Evolutionary conservation across 1,140 invertebrate species (phyloP).

Genomic region (Anoplophora glabripennis): DNA sequence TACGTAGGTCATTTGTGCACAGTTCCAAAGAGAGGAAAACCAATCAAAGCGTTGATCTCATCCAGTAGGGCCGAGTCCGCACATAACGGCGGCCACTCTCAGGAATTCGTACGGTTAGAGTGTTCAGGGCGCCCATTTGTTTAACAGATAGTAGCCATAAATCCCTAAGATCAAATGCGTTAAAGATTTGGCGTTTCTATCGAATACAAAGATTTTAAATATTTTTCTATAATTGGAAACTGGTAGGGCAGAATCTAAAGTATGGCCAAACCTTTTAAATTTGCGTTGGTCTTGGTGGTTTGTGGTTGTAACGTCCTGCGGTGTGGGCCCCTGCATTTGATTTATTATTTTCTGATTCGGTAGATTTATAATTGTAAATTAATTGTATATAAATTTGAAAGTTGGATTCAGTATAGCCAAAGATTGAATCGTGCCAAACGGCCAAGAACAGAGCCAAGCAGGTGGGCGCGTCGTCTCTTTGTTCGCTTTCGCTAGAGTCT

Average conservation of each 20-base stretch:
- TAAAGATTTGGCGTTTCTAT: not conserved
- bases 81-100: constrained; percentile 35
- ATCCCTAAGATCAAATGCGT: too few relatives aligned
- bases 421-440: constrained; percentile 43
- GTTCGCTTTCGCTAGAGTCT: constrained; percentile 46
- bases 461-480: constrained; percentile 32
- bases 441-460: constrained; percentile 24
- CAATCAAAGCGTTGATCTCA: constrained; percentile 49
- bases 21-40: constrained; percentile 47
- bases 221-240: too few relatives aligned
- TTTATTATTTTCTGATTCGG: not conserved
- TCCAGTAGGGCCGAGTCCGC: constrained; percentile 32
- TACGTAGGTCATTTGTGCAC: constrained; percentile 39
- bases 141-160: too few relatives aligned
- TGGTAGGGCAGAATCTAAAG: too few relatives aligned
- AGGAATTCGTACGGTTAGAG: constrained; percentile 43
- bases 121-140: constrained; percentile 8
- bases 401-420: constrained; percentile 46
- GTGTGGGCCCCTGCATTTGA: not conserved
- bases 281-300: not conserved
- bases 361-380: constrained; percentile 17
- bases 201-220: too few relatives aligned
- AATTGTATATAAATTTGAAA: constrained; percentile 33
- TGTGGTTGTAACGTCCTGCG: too few relatives aligned
- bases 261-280: not conserved